Conservation (phyloP, 2,797 vertebrate genomes). For the Gambusia yucatana region DNA sequence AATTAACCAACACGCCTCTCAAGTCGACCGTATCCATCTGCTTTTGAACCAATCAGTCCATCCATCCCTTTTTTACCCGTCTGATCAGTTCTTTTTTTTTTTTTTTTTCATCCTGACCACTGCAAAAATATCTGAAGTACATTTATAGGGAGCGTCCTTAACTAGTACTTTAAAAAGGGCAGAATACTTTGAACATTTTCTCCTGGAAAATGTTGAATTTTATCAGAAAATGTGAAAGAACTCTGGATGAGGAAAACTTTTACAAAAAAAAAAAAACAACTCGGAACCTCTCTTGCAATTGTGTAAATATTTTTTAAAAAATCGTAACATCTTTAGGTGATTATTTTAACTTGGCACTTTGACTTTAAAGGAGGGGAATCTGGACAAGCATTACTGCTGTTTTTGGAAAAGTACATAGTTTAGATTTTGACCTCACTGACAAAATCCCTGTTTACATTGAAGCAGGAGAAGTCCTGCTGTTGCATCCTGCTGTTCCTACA, state of each 20-base stretch:
- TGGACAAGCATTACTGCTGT: not conserved
- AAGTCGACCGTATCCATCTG: not conserved
- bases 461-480: not conserved
- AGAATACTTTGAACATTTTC: not conserved
- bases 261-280: not conserved
- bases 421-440: not conserved
- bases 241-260: not conserved
- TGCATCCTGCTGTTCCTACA: not conserved
- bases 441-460: not conserved
- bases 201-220: not conserved
- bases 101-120: not conserved
- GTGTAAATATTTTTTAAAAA: not conserved
- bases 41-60: not conserved
- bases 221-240: not conserved
- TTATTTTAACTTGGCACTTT: not conserved
- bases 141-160: not conserved
- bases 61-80: not conserved
- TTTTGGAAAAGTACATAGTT: not conserved
- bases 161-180: not conserved
- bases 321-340: not conserved
- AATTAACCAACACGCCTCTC: not conserved
- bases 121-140: not conserved
- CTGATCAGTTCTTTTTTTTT: not conserved
- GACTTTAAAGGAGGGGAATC: not conserved
- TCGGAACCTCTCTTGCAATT: not conserved